These are phyloP conservation scores for Acanthiza pusilla DNA, from an alignment of 2,797 vertebrate species.

Conservation along the genomic window DNA sequence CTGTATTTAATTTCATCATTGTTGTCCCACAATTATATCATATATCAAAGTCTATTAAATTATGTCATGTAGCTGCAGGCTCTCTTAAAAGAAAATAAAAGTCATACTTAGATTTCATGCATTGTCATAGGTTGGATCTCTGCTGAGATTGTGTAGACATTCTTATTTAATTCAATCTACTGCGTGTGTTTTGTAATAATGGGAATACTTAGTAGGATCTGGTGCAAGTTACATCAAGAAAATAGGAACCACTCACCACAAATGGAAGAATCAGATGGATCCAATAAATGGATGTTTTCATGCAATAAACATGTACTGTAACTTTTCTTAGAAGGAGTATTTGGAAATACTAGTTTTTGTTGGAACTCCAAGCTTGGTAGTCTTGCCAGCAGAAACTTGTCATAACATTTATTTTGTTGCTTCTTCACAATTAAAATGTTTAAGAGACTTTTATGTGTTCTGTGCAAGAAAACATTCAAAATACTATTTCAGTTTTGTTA, in stretches of 20 bases:
- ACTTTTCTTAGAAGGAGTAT: slow-evolving; percentile 44
- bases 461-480: slow-evolving; percentile 40
- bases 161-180: slow-evolving; percentile 8
- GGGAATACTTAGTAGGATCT: slow-evolving; percentile 9
- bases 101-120: background rate
- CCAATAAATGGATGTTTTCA: slow-evolving; percentile 61
- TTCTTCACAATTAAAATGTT: slow-evolving; percentile 19
- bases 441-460: slow-evolving; percentile 12
- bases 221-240: slow-evolving; percentile 8
- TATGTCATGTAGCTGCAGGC: background rate
- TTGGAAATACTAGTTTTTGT: slow-evolving; percentile 16
- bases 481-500: slow-evolving; percentile 33
- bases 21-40: background rate
- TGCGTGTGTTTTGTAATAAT: slow-evolving; percentile 36
- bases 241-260: background rate
- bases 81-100: slow-evolving; percentile 12
- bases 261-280: background rate
- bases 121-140: background rate
- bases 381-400: slow-evolving; percentile 37
- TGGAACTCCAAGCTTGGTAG: slow-evolving; percentile 8
- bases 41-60: background rate
- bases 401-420: slow-evolving; percentile 30
- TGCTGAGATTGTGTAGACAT: slow-evolving; percentile 4
- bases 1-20: slow-evolving; percentile 3
- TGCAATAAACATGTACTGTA: slow-evolving; percentile 74